Percentiles rank a stretch among this genome's conserved stretches.
These are phyloP conservation scores for Bombycilla garrulus DNA, from an alignment of 2,113 vertebrate species.

Conservation along the genomic window DNA sequence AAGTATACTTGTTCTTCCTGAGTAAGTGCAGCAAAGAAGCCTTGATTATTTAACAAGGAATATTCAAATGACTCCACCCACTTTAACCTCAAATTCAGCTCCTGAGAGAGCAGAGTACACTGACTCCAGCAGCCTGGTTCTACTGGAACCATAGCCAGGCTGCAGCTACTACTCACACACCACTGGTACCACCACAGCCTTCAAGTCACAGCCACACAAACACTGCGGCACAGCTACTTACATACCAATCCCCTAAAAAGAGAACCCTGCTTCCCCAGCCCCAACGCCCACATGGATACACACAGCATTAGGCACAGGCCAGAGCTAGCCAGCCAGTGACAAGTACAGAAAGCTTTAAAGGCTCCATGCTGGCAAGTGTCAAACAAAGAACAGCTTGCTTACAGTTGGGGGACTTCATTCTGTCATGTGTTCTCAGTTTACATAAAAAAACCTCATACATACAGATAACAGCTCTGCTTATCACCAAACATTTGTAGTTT, in stretches of 20 bases:
- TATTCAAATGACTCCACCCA: constrained; percentile 44
- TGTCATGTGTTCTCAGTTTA: not conserved
- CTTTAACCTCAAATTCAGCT: constrained; percentile 16
- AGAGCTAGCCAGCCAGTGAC: not conserved
- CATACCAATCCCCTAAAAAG: rapidly evolving
- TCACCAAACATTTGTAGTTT: not conserved
- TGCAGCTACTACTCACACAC: rapidly evolving
- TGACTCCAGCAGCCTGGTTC: not conserved
- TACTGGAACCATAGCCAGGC: not conserved
- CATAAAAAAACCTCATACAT: not conserved
- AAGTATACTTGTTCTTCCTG: constrained; percentile 66
- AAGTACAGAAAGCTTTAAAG: not conserved
- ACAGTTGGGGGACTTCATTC: not conserved
- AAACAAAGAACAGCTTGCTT: not conserved
- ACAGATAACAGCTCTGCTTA: not conserved
- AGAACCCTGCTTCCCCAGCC: not conserved
- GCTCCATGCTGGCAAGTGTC: not conserved
- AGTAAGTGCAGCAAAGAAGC: not conserved
- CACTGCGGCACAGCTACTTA: not conserved
- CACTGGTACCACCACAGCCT: not conserved
- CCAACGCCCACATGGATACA: rapidly evolving
- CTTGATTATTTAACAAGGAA: constrained; percentile 43
- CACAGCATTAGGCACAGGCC: not conserved
- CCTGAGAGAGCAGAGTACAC: not conserved
- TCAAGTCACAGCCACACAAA: not conserved